Conservation (phyloP, 2,888 invertebrate species). For the Ceraclea dissimilis region DNA sequence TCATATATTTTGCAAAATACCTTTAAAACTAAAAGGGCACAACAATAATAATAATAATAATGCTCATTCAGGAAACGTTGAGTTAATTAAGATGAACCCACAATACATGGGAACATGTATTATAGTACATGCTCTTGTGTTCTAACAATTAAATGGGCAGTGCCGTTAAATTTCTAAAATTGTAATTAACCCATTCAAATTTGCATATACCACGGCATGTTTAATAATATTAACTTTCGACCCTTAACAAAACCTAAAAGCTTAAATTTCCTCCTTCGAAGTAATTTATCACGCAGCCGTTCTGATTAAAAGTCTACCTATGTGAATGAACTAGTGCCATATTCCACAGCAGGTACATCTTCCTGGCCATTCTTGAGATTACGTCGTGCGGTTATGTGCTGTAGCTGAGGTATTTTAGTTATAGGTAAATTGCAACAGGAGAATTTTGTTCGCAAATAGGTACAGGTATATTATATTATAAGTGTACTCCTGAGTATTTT, state of each 20-base stretch:
- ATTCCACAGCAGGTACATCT: too few species aligned
- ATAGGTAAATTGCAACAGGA: too few species aligned
- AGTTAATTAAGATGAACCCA: neutral
- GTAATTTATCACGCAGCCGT: neutral
- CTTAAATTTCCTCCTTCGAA: neutral
- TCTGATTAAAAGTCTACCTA: neutral
- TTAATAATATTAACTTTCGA: constrained; percentile 1
- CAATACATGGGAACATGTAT: neutral
- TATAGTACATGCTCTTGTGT: neutral
- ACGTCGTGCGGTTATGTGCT: too few species aligned
- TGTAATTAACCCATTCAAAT: constrained; percentile 4
- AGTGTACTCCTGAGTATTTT: too few species aligned
- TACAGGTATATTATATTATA: too few species aligned
- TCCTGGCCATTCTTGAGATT: too few species aligned
- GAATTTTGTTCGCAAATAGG: too few species aligned
- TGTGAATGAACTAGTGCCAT: too few species aligned
- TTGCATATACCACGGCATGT: neutral
- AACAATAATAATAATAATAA: too few species aligned
- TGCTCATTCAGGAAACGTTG: neutral
- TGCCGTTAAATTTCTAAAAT: neutral
- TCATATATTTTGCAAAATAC: too few species aligned
- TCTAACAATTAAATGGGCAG: neutral
- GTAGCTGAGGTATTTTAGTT: too few species aligned
- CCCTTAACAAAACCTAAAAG: neutral
- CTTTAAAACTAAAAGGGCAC: too few species aligned